Evolutionary conservation across 1,140 invertebrate genomes (phyloP), one percentile per base, ranked within the genome.

Genomic region (Chironomus tepperi): DNA sequence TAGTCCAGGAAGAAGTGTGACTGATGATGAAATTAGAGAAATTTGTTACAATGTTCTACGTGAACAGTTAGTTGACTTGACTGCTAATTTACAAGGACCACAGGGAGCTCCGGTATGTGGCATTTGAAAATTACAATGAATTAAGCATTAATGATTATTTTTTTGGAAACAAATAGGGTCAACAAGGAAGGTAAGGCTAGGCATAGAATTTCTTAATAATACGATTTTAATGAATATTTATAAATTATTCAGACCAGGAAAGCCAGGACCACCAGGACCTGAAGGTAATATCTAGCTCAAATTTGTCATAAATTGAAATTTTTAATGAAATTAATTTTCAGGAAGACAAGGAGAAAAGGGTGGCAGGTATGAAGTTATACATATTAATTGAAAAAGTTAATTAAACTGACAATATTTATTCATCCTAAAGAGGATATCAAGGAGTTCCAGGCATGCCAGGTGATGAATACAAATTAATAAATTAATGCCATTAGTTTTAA

Each of bases 51-150:
- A 18, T 18, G 65, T 70, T 7, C 18, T 70, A 1, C 65, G 65
- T 21, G 65, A 70, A 19, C 65, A 70, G 7, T 8, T 70, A 8
- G 18, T 16, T 18, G 65, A 70, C 3, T 10, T 70, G 18, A 70
- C 65, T 8, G 65, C 65, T 16, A 70, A 70, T 70, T 10, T 70
- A 8, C 65, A 70, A 19, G 65, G 65, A 10, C 65, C 65, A 70
- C 65, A 18, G 8, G 65, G 65, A 57, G 12, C 47, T 12, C 47
- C 47, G 12, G 47, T 57, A 15, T n/a, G 47, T n/a, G n/a, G n/a
- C n/a, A n/a, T n/a, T n/a, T n/a, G n/a, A n/a, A n/a, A n/a, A n/a
- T n/a, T n/a, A n/a, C n/a, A n/a, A n/a, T n/a, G n/a, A n/a, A n/a
- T n/a, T n/a, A n/a, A n/a, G n/a, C n/a, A n/a, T n/a, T n/a, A n/a